phyloP scores from a whole-genome alignment of 2,113 vertebrate species.

The Pitta sordida region DNA sequence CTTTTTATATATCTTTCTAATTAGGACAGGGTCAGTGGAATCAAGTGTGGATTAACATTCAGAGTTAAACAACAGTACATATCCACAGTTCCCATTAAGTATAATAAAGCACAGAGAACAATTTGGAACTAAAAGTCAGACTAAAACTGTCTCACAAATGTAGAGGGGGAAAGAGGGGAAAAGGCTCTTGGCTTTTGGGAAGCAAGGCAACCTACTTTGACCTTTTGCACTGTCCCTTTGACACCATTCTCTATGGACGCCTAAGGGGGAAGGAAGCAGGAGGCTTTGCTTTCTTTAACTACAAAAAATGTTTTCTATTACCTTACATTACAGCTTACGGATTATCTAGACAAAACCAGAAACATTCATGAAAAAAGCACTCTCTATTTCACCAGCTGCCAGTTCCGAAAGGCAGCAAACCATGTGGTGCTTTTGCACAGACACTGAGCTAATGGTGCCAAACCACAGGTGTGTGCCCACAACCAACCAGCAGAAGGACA shows the following conservation, averaged over 20 bases:
- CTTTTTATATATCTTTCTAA: neutral
- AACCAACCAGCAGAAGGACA: neutral
- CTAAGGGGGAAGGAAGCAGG: neutral
- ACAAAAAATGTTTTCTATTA: neutral
- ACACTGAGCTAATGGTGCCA: neutral
- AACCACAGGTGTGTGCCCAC: neutral
- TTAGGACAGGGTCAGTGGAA: neutral
- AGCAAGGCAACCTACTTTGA: neutral
- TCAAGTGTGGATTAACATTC: neutral
- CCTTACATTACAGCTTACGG: neutral
- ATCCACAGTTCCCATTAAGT: neutral
- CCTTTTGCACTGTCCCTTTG: neutral
- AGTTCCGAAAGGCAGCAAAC: neutral
- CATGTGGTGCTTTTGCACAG: rapidly evolving
- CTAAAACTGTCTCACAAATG: neutral
- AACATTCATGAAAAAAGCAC: neutral
- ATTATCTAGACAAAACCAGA: neutral
- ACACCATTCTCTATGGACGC: neutral
- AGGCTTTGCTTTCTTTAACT: neutral
- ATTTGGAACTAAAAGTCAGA: neutral
- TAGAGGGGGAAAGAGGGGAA: neutral
- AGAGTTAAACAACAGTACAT: neutral
- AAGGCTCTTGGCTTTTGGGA: neutral
- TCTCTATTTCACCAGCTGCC: neutral
- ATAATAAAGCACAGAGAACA: neutral